These are phyloP conservation scores for Apamea monoglypha DNA, from an alignment of 2,888 invertebrate species.

Conservation along the genomic window DNA sequence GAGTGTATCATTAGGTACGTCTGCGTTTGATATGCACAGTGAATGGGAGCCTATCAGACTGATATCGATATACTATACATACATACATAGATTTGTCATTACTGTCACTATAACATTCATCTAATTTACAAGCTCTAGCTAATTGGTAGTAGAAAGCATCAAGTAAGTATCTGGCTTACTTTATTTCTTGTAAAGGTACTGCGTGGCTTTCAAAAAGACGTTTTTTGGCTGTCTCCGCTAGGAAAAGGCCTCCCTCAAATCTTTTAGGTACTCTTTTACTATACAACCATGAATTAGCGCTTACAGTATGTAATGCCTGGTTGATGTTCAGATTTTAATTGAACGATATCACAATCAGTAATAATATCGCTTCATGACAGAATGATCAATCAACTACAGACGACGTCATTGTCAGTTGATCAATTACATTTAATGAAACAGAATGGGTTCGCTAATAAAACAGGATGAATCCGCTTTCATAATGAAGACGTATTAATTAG, in stretches of 20 bases:
- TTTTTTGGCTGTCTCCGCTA: background rate
- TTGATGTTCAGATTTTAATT: slow-evolving; percentile 51
- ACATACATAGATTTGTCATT: background rate
- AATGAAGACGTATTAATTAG: background rate
- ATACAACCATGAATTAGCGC: background rate
- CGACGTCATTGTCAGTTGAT: slow-evolving; percentile 46
- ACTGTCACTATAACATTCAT: background rate
- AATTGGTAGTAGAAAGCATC: background rate
- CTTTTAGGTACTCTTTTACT: background rate
- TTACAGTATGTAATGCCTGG: background rate
- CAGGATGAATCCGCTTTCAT: slow-evolving; percentile 1
- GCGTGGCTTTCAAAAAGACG: background rate
- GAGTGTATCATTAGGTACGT: slow-evolving; percentile 18
- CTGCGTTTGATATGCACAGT: background rate
- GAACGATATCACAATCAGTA: slow-evolving; percentile 54
- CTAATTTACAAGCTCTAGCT: background rate
- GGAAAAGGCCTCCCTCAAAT: background rate
- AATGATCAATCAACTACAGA: slow-evolving; percentile 49
- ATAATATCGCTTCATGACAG: slow-evolving; percentile 46
- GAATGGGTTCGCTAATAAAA: slow-evolving; percentile 42
- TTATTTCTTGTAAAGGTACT: background rate
- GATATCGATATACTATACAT: background rate
- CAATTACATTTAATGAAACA: slow-evolving; percentile 56
- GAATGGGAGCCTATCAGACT: background rate
- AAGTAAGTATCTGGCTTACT: background rate